Conservation (phyloP, 1,140 invertebrate species). For the Ostrea denselamellosa region DNA sequence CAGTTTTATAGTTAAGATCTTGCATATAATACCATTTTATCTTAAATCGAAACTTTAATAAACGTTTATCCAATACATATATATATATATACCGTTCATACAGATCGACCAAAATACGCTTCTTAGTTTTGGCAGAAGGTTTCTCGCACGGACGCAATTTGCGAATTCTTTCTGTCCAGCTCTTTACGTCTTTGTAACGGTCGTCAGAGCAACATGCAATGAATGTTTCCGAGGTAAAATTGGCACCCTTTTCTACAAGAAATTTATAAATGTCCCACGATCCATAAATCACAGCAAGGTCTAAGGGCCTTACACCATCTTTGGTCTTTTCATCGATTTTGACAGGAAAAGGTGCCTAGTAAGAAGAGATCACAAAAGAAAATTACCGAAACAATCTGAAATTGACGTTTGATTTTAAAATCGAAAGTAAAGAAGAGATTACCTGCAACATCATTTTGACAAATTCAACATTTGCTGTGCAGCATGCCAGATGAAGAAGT, state of each 20-base stretch:
- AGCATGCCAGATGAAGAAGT: slow-evolving; percentile 35
- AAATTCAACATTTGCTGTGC: slow-evolving; percentile 20
- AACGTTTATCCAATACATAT: background rate
- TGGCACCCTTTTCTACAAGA: slow-evolving; percentile 37
- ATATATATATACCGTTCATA: slow-evolving; percentile 13
- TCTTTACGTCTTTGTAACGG: background rate
- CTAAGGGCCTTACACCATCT: slow-evolving; percentile 32
- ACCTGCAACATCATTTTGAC: slow-evolving; percentile 44
- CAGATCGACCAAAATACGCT: background rate
- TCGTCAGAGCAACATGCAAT: slow-evolving; percentile 46
- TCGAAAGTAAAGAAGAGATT: background rate
- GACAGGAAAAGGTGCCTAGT: background rate
- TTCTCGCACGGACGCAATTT: background rate
- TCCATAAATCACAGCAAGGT: slow-evolving; percentile 45
- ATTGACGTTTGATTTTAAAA: background rate
- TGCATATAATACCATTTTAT: too few species aligned
- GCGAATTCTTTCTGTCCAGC: background rate
- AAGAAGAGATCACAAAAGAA: background rate
- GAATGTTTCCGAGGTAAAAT: slow-evolving; percentile 39
- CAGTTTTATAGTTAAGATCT: too few species aligned
- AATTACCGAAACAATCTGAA: background rate
- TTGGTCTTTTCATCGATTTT: slow-evolving; percentile 16
- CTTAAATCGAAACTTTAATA: too few species aligned
- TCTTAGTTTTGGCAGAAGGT: background rate
- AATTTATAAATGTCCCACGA: slow-evolving; percentile 36